These are phyloP conservation scores for Anas platyrhynchos DNA, from an alignment of 2,113 vertebrate genomes.

Conservation along the genomic window DNA sequence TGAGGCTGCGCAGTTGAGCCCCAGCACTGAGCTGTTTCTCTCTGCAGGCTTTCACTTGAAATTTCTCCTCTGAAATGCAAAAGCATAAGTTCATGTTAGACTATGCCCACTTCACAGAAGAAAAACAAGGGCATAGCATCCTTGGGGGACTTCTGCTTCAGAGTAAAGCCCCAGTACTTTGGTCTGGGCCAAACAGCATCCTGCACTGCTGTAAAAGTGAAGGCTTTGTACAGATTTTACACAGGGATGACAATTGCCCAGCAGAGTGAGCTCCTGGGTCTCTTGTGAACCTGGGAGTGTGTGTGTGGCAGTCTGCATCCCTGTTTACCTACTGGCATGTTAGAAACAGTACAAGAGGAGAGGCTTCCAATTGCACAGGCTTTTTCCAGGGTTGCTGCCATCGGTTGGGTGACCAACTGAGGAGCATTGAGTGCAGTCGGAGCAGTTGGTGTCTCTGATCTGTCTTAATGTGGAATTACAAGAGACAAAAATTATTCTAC, in stretches of 20 bases:
- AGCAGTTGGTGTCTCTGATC: conserved; percentile 7
- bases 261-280: not conserved
- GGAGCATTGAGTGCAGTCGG: not conserved
- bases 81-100: not conserved
- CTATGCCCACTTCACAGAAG: not conserved
- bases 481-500: conserved; percentile 17
- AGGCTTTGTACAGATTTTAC: not conserved
- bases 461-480: conserved; percentile 52
- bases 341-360: not conserved
- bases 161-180: not conserved
- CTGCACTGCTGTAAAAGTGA: not conserved
- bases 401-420: not conserved
- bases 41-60: not conserved
- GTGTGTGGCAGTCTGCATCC: not conserved
- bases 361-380: not conserved
- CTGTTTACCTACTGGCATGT: not conserved
- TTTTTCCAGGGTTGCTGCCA: not conserved
- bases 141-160: not conserved
- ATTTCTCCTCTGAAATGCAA: not conserved
- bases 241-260: not conserved
- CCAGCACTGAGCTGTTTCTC: not conserved
- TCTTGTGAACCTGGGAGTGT: not conserved
- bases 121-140: not conserved
- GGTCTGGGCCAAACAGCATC: not conserved
- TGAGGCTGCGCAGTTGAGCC: not conserved